A percentile compares a stretch with the other conserved stretches of the same genome.
Conservation (phyloP, 2,888 invertebrate genomes). For the Epinotia nisella region DNA sequence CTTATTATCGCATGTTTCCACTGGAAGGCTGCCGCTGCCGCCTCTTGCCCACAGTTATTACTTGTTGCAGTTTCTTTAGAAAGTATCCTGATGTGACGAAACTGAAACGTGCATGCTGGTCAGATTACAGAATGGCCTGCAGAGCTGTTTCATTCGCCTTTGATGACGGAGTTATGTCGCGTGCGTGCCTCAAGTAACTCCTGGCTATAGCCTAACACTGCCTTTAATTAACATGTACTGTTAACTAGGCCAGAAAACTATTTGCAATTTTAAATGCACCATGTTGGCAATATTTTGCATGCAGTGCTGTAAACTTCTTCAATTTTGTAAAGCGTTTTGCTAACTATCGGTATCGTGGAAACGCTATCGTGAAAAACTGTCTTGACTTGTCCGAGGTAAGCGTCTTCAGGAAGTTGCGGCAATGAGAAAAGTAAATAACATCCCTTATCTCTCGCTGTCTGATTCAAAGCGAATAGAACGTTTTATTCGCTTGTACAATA, state of each 20-base stretch:
- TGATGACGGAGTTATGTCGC: conserved; percentile 71
- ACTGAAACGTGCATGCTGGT: conserved; percentile 71
- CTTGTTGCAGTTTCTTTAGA: conserved; percentile 80
- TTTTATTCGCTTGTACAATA: not conserved
- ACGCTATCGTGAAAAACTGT: conserved; percentile 34
- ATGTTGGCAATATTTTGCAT: conserved; percentile 44
- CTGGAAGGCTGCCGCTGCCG: conserved; percentile 69
- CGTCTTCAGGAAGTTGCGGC: conserved; percentile 16
- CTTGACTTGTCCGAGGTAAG: conserved; percentile 32
- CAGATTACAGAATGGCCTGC: conserved; percentile 70
- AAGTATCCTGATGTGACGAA: conserved; percentile 81
- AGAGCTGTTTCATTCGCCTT: conserved; percentile 68
- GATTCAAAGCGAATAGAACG: not conserved
- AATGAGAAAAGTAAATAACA: conserved; percentile 9
- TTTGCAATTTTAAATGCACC: conserved; percentile 55
- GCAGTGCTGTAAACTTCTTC: conserved; percentile 41
- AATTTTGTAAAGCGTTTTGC: conserved; percentile 9
- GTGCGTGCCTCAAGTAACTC: conserved; percentile 74
- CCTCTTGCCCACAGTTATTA: conserved; percentile 71
- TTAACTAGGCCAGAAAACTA: conserved; percentile 64
- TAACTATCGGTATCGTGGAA: conserved; percentile 12
- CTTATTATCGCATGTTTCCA: conserved; percentile 84
- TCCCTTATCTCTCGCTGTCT: conserved; percentile 16
- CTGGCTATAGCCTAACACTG: conserved; percentile 53
- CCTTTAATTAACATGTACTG: conserved; percentile 58